Conservation (phyloP, 2,113 vertebrate species). For the Eonycteris spelaea region DNA sequence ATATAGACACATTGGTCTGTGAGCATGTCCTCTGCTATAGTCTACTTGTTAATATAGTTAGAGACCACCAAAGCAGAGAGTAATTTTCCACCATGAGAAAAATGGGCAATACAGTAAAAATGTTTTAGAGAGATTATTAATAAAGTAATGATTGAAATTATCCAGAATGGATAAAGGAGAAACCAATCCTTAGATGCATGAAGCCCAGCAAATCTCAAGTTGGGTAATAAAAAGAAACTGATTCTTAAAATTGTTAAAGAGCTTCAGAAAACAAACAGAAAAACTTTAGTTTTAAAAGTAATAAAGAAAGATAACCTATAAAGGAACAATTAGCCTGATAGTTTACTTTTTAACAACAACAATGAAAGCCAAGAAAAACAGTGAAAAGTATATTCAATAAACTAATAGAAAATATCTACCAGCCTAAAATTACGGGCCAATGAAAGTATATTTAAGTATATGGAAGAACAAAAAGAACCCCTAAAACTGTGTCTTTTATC, state of each 20-base stretch:
- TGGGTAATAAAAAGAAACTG: not conserved
- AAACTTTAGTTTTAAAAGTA: not conserved
- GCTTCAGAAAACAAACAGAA: not conserved
- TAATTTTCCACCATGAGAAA: not conserved
- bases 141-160: not conserved
- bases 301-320: not conserved
- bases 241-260: not conserved
- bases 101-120: not conserved
- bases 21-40: not conserved
- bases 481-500: not conserved
- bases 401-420: not conserved
- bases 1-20: not conserved
- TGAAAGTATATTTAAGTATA: not conserved
- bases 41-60: not conserved
- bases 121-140: not conserved
- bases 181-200: not conserved
- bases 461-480: not conserved
- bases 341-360: not conserved
- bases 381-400: not conserved
- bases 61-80: not conserved
- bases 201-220: not conserved
- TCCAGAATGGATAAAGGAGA: not conserved
- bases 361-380: not conserved
- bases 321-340: not conserved
- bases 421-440: not conserved